Evolutionary conservation across 2,113 vertebrate genomes (phyloP).

Genomic region (Syngnathus floridae): DNA sequence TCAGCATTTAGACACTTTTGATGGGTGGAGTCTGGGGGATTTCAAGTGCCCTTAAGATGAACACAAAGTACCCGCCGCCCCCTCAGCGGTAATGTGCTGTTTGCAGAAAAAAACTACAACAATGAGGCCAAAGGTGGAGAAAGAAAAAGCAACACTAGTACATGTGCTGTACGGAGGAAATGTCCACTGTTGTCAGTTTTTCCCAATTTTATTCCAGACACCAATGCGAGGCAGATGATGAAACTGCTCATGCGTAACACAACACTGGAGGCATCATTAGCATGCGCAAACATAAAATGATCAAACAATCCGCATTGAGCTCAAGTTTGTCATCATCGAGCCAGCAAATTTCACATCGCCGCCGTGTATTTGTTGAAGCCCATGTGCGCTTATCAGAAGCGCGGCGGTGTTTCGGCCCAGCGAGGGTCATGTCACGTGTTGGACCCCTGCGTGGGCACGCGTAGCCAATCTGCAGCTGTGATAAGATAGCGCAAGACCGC

Average conservation of each 20-base stretch:
- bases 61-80: constrained; percentile 7
- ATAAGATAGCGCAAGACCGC: constrained; percentile 30
- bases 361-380: neutral
- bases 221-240: too few relatives aligned
- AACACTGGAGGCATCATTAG: neutral
- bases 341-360: neutral
- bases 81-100: neutral
- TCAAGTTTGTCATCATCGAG: neutral
- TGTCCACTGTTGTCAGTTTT: constrained; percentile 6
- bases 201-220: neutral
- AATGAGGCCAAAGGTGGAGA: neutral
- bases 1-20: constrained; percentile 11
- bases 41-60: constrained; percentile 3
- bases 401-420: constrained; percentile 6
- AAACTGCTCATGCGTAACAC: neutral
- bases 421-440: constrained; percentile 43
- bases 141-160: neutral
- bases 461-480: constrained; percentile 29
- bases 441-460: constrained; percentile 9
- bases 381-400: constrained; percentile 2
- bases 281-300: neutral
- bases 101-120: neutral
- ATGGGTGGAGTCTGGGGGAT: neutral
- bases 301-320: too few relatives aligned
- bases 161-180: neutral